Evolutionary conservation across 2,113 vertebrate genomes (phyloP).

Genomic region (Diadophis punctatus): DNA sequence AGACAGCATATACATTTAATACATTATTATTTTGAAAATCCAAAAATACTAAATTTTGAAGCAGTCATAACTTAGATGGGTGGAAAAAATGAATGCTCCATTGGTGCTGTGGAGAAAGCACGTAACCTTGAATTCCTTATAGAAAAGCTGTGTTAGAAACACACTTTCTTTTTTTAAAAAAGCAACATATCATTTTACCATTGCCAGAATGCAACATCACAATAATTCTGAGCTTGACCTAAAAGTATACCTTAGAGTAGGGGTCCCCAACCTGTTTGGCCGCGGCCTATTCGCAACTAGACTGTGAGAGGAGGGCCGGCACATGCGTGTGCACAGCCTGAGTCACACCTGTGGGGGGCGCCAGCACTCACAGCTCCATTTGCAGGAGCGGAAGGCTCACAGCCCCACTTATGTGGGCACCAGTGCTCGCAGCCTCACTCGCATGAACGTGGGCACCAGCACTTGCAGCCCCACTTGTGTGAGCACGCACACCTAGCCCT

Average conservation of each 20-base stretch:
- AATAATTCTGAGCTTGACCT: neutral
- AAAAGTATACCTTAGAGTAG: neutral
- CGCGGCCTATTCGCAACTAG: too few species aligned
- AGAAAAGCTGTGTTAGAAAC: neutral
- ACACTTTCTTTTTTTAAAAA: neutral
- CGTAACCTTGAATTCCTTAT: neutral
- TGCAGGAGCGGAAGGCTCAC: too few species aligned
- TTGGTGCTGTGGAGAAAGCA: neutral
- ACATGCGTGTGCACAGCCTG: too few species aligned
- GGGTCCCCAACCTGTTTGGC: too few species aligned
- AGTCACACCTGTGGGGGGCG: too few species aligned
- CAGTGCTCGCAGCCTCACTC: too few species aligned
- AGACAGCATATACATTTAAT: neutral
- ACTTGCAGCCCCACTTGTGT: too few species aligned
- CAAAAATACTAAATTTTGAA: neutral
- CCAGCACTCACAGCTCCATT: too few species aligned
- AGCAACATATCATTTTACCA: neutral
- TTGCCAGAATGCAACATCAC: neutral
- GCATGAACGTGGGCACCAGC: too few species aligned
- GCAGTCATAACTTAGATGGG: neutral
- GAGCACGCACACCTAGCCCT: too few species aligned
- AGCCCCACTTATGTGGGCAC: too few species aligned
- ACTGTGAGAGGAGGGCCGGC: too few species aligned
- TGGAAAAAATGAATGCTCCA: neutral
- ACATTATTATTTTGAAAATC: neutral